These are phyloP conservation scores for Chrysolina americana DNA, from an alignment of 2,888 invertebrate genomes.

Conservation along the genomic window DNA sequence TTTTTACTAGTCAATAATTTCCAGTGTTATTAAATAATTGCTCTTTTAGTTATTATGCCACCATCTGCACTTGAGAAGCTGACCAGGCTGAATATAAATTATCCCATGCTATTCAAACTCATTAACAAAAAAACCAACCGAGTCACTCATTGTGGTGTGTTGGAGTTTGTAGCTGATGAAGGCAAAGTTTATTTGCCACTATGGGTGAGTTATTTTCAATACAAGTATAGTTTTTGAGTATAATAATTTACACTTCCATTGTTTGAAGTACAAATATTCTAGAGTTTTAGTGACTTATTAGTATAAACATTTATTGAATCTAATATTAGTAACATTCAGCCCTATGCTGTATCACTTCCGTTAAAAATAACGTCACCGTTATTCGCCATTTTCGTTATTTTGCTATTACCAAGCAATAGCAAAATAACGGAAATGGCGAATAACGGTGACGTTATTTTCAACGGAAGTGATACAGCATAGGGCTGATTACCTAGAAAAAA, in stretches of 20 bases:
- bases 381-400: too few relatives aligned
- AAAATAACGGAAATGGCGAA: too few relatives aligned
- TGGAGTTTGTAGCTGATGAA: conserved; percentile 99
- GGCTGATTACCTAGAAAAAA: too few relatives aligned
- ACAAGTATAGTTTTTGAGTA: not conserved
- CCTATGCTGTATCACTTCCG: too few relatives aligned
- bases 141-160: conserved; percentile 94
- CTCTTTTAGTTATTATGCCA: conserved; percentile 93
- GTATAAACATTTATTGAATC: too few relatives aligned
- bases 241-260: not conserved
- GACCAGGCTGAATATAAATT: conserved; percentile 94
- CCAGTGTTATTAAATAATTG: conserved; percentile 3
- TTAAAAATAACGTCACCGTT: too few relatives aligned
- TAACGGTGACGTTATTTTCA: too few relatives aligned
- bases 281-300: too few relatives aligned
- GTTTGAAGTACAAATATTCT: too few relatives aligned
- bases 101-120: conserved; percentile 98
- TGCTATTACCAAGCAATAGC: too few relatives aligned
- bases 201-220: conserved; percentile 80
- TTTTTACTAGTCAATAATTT: conserved; percentile 21
- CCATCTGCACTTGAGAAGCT: conserved; percentile 95
- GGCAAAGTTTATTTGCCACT: conserved; percentile 98
- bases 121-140: conserved; percentile 89
- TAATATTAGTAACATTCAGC: too few relatives aligned
- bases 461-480: too few relatives aligned